These are phyloP conservation scores for Apocheima hispidaria DNA, from an alignment of 2,888 invertebrate genomes.

Conservation along the genomic window DNA sequence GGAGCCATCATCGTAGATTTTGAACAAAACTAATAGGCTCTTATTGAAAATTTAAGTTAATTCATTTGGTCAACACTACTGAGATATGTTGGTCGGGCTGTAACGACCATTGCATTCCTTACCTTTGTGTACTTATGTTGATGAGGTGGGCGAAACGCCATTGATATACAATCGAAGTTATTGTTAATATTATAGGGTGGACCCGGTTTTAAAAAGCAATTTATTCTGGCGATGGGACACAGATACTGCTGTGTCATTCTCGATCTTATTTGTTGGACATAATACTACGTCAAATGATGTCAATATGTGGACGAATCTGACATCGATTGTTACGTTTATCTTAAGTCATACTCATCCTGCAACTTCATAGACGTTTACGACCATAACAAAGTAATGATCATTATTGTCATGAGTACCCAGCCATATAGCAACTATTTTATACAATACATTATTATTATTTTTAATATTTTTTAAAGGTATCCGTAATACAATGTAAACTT, in stretches of 20 bases:
- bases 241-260: constrained; percentile 72
- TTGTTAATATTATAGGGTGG: constrained; percentile 78
- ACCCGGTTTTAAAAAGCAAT: constrained; percentile 79
- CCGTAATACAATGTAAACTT: too few relatives aligned
- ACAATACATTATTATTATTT: too few relatives aligned
- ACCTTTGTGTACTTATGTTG: constrained; percentile 81
- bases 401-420: background rate
- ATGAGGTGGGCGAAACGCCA: constrained; percentile 84
- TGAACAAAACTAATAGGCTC: background rate
- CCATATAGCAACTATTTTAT: background rate
- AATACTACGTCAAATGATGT: constrained; percentile 18
- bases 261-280: constrained; percentile 48
- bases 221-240: constrained; percentile 75
- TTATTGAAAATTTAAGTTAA: background rate
- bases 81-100: background rate
- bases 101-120: constrained; percentile 68
- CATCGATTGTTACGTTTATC: constrained; percentile 6
- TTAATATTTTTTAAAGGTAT: too few relatives aligned
- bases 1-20: background rate
- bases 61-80: background rate
- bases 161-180: constrained; percentile 79
- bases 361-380: background rate
- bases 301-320: constrained; percentile 16
- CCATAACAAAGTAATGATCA: background rate
- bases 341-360: constrained; percentile 3